Conservation (phyloP, 2,113 vertebrate genomes). For the Fregata magnificens region DNA sequence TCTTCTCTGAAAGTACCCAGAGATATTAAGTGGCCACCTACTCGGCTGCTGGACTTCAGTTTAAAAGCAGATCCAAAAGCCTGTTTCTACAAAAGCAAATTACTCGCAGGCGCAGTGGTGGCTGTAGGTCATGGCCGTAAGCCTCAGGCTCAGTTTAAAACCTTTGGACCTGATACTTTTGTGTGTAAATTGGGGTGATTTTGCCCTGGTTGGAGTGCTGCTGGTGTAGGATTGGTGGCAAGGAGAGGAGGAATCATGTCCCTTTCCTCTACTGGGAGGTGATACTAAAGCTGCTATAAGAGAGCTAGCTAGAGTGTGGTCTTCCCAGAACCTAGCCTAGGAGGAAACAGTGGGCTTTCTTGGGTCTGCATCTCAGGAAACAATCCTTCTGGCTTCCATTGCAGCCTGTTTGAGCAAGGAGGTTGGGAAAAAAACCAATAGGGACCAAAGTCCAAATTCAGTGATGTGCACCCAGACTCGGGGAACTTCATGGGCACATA, state of each 20-base stretch:
- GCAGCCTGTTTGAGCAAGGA: not conserved
- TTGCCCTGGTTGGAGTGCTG: not conserved
- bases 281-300: not conserved
- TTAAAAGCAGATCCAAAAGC: not conserved
- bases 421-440: not conserved
- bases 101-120: not conserved
- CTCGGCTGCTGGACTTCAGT: conserved; percentile 17
- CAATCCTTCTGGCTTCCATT: not conserved
- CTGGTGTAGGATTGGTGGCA: not conserved
- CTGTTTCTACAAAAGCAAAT: not conserved
- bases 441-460: not conserved
- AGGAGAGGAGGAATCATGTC: not conserved
- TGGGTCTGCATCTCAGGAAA: not conserved
- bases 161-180: not conserved
- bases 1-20: conserved; percentile 39
- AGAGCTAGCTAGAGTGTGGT: not conserved
- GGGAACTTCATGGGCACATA: not conserved
- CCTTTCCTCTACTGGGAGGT: not conserved
- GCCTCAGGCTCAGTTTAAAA: not conserved
- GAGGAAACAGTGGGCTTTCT: not conserved
- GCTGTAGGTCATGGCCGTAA: not conserved
- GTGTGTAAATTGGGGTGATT: not conserved
- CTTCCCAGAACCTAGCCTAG: not conserved
- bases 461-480: not conserved
- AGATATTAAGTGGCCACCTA: conserved; percentile 63